A percentile compares a stretch with the other conserved stretches of the same genome.
Conservation (phyloP, 1,140 invertebrate genomes). For the Cylas formicarius region DNA sequence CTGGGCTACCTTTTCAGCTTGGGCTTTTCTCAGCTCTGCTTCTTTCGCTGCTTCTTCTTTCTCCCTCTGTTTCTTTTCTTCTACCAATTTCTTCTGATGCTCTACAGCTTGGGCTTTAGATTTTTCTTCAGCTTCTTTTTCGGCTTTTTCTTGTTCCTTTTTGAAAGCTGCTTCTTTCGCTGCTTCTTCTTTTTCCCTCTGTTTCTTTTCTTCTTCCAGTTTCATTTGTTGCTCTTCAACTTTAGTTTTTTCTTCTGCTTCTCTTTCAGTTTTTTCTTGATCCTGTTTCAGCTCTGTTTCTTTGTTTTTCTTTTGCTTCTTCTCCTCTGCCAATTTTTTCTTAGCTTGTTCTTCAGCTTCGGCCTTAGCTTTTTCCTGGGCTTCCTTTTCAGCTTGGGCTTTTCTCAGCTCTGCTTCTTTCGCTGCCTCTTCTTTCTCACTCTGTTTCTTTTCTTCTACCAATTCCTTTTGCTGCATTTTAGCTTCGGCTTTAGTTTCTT, state of each 20-base stretch:
- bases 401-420: slow-evolving; percentile 16
- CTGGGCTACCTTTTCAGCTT: slow-evolving; percentile 23
- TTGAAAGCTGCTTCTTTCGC: slow-evolving; percentile 6
- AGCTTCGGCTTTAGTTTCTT: slow-evolving; percentile 24
- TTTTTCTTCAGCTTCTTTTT: slow-evolving; percentile 6
- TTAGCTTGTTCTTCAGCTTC: neutral
- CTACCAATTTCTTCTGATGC: neutral
- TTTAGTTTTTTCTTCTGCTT: neutral
- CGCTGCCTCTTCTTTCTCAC: slow-evolving; percentile 19
- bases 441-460: slow-evolving; percentile 22
- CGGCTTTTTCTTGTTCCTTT: slow-evolving; percentile 4
- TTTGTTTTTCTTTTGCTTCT: neutral
- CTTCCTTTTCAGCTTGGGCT: slow-evolving; percentile 22
- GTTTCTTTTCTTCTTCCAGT: neutral
- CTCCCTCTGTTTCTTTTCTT: slow-evolving; percentile 6
- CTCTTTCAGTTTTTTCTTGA: neutral
- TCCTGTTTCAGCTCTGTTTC: neutral
- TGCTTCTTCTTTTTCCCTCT: slow-evolving; percentile 2
- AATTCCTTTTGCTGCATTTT: slow-evolving; percentile 24
- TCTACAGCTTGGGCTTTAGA: slow-evolving; percentile 6
- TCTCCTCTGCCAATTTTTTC: neutral
- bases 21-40: slow-evolving; percentile 15
- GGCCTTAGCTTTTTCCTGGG: neutral
- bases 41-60: slow-evolving; percentile 12
- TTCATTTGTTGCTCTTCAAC: neutral